Conservation (phyloP, 2,888 invertebrate genomes). For the Campoplex capitator region DNA sequence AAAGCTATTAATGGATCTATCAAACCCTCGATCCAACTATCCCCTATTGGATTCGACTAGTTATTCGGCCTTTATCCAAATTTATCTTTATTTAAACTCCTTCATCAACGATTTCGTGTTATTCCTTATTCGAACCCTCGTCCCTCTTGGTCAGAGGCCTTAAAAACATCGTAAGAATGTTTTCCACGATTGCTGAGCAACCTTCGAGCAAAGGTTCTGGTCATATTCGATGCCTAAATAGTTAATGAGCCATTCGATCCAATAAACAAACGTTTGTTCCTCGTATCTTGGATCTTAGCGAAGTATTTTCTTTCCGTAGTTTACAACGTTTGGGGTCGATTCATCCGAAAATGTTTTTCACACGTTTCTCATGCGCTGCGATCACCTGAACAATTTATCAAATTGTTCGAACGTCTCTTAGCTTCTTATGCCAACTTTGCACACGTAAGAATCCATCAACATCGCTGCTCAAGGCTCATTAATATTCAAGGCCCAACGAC, state of each 20-base stretch:
- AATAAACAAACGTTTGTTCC: background rate
- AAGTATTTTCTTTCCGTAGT: background rate
- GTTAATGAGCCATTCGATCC: background rate
- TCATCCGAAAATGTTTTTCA: background rate
- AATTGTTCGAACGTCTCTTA: too few species aligned
- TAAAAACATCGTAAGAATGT: background rate
- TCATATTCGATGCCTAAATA: background rate
- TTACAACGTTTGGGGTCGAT: background rate
- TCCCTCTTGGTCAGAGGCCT: background rate
- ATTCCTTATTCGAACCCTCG: background rate
- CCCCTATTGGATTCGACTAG: background rate
- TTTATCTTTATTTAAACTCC: background rate
- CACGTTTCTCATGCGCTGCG: background rate
- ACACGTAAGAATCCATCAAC: background rate
- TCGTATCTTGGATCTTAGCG: background rate
- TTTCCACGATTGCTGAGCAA: too few species aligned
- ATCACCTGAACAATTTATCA: too few species aligned
- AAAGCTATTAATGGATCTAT: background rate
- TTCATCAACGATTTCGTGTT: background rate
- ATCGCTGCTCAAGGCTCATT: too few species aligned
- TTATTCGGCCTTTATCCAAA: background rate
- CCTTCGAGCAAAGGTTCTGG: too few species aligned
- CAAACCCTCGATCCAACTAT: background rate
- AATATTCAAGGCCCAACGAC: too few species aligned
- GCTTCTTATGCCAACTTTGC: background rate